Evolutionary conservation across 2,113 vertebrate genomes (phyloP), one percentile per base, ranked within the genome.

Genomic region (Gallinago media): DNA sequence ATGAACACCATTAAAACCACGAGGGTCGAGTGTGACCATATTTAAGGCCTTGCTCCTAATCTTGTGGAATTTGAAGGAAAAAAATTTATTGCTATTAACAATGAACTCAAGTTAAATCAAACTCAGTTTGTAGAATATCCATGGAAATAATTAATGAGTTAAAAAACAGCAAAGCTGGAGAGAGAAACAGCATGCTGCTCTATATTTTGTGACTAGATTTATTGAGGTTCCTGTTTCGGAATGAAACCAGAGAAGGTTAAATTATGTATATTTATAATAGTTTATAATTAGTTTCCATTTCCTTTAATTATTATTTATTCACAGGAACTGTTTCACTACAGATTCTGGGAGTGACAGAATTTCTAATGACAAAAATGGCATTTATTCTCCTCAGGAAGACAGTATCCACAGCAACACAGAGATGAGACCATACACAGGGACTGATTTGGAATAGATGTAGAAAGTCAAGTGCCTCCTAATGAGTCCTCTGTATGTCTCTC

Each of bases 1-100:
- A 96, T 80, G 59, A 94, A 88, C 36, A 82, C 93, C 74, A 66
- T 90, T 92, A 82, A 94, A 93, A 59, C 23, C 68, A 78, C 1
- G 20, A 88, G 23, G 67, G 83, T 73, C 2, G 4, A 90, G 38
- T 31, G 55, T 47, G 71, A 95, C 34, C 9, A 34, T 62, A 61
- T 49, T 89, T 80, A 94, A 68, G 34, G 52, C 12, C 19, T 75
- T 73, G 40, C 36, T 88, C 54, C 59, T 76, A 82, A 77, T 89
- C 38, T 85, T 75, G 65, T 3, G 47, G 63, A 77, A 85, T 63
- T 70, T 3, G 5, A 92, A 77, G 16, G 10, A 68, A 83, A 88
- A 91, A 58, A 15, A 1, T 1, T 16, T 58, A 65, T 49, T 77
- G 56, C 14, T 17, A 55, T 55, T 76, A 94, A 65, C 44, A 67